phyloP scores from a whole-genome alignment of 2,888 invertebrate genomes.

The Seira ritae region DNA sequence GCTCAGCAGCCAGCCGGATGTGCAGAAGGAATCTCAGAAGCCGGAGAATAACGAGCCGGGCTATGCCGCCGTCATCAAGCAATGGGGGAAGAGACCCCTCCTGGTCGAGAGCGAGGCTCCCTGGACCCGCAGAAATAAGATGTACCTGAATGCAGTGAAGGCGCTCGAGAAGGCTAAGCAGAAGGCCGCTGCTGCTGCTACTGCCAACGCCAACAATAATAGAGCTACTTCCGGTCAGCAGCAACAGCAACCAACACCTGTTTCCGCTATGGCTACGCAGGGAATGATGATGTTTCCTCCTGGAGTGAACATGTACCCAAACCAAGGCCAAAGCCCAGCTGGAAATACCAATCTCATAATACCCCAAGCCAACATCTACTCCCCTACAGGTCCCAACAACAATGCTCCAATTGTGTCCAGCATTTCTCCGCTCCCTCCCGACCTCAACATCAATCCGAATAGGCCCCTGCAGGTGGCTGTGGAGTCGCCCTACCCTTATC shows the following conservation, averaged over 20 bases:
- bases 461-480: not conserved
- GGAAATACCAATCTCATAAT: not conserved
- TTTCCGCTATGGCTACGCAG: not conserved
- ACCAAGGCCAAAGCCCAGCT: not conserved
- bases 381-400: not conserved
- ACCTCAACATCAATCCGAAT: not conserved
- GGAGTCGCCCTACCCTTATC: not conserved
- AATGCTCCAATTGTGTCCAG: not conserved
- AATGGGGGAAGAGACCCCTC: constrained; percentile 44
- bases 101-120: constrained; percentile 47
- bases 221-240: not conserved
- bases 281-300: no score
- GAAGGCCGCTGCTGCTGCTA: not conserved
- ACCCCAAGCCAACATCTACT: not conserved
- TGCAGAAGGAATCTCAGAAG: not conserved
- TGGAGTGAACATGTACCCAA: not conserved
- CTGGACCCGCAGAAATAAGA: constrained; percentile 41
- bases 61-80: not conserved
- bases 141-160: constrained; percentile 42
- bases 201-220: not conserved
- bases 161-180: not conserved
- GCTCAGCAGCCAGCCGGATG: not conserved
- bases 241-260: no score
- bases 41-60: not conserved
- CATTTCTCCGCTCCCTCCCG: not conserved